These are phyloP conservation scores for Scrobipalpa costella DNA, from an alignment of 2,888 invertebrate species.

Conservation along the genomic window DNA sequence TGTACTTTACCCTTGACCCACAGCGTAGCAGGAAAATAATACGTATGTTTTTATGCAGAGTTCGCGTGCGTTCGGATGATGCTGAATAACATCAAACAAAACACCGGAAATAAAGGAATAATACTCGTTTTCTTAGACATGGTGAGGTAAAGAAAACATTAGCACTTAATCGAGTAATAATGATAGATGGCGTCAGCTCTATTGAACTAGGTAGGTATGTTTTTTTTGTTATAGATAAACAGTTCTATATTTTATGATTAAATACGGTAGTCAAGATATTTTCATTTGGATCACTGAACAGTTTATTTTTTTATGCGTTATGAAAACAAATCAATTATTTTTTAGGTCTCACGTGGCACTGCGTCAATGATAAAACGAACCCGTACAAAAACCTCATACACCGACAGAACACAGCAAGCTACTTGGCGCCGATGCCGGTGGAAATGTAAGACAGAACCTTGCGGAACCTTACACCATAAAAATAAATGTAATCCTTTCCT, in stretches of 20 bases:
- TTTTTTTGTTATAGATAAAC: not conserved
- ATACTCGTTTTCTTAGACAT: not conserved
- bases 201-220: not conserved
- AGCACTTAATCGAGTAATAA: not conserved
- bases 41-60: not conserved
- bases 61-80: not conserved
- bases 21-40: too few relatives aligned
- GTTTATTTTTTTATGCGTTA: too few relatives aligned
- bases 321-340: too few relatives aligned
- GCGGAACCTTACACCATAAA: too few relatives aligned
- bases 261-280: not conserved
- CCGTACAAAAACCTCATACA: too few relatives aligned
- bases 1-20: too few relatives aligned
- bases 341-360: too few relatives aligned
- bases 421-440: too few relatives aligned
- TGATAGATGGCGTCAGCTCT: not conserved
- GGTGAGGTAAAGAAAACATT: not conserved
- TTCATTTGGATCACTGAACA: not conserved
- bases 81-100: not conserved
- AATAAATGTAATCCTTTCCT: too few relatives aligned
- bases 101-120: not conserved
- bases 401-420: too few relatives aligned
- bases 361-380: too few relatives aligned
- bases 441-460: too few relatives aligned
- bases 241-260: not conserved